A percentile compares a stretch with the other conserved stretches of the same genome.
These are phyloP conservation scores for Campoplex capitator DNA, from an alignment of 2,888 invertebrate genomes.

Conservation along the genomic window DNA sequence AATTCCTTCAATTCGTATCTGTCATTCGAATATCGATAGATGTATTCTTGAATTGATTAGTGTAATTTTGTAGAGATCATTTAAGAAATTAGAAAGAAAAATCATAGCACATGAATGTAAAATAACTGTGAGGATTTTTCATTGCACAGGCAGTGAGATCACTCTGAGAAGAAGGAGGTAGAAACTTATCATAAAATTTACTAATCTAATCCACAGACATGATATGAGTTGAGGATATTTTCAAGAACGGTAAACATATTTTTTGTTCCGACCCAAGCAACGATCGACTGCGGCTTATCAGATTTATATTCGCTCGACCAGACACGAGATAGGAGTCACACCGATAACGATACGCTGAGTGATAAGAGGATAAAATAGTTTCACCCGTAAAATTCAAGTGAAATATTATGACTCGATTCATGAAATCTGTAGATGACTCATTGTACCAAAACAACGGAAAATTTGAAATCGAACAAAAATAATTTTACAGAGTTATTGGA, in stretches of 20 bases:
- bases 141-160: not conserved
- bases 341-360: conserved; percentile 32
- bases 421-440: not conserved
- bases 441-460: not conserved
- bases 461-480: not conserved
- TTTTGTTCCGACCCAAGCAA: conserved; percentile 9
- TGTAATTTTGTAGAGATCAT: not conserved
- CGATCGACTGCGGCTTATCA: conserved; percentile 40
- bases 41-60: not conserved
- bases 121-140: not conserved
- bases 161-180: not conserved
- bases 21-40: not conserved
- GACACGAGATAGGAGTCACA: conserved; percentile 37
- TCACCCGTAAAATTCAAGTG: not conserved
- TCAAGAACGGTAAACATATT: not conserved
- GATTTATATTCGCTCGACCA: conserved; percentile 11
- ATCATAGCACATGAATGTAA: not conserved
- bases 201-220: not conserved
- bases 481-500: not conserved
- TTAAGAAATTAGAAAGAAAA: not conserved
- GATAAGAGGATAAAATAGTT: conserved; percentile 22
- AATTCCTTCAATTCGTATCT: not conserved
- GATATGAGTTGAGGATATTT: not conserved
- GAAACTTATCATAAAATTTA: not conserved
- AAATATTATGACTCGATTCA: not conserved